Conservation (phyloP, 2,113 vertebrate genomes). For the Labeo rohita region DNA sequence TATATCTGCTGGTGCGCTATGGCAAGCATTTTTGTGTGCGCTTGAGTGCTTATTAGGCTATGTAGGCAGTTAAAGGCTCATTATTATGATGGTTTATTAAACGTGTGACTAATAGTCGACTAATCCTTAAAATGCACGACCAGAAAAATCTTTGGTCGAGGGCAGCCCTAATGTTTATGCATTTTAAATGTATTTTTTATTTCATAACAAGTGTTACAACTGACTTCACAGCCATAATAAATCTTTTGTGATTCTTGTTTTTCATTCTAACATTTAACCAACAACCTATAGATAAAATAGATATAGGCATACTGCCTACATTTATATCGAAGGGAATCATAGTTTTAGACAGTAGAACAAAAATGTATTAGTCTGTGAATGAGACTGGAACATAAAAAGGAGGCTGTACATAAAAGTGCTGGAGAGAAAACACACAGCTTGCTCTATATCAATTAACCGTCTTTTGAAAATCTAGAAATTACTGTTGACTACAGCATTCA, state of each 20-base stretch:
- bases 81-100: too few species aligned
- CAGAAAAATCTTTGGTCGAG: too few species aligned
- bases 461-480: slow-evolving; percentile 41
- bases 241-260: not conserved
- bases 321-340: not conserved
- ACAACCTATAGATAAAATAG: not conserved
- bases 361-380: not conserved
- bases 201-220: not conserved
- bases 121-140: too few species aligned
- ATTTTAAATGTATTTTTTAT: too few species aligned
- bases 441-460: slow-evolving; percentile 30
- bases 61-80: too few species aligned
- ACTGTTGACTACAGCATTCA: slow-evolving; percentile 27
- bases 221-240: not conserved
- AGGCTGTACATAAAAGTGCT: slow-evolving; percentile 6
- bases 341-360: not conserved
- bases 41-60: too few species aligned
- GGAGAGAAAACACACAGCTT: slow-evolving; percentile 10
- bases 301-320: not conserved
- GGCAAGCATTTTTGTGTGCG: too few species aligned
- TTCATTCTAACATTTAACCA: not conserved
- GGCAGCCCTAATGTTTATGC: too few species aligned
- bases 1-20: too few species aligned
- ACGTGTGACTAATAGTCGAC: too few species aligned
- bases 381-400: not conserved